These are phyloP conservation scores for Drosophila oshimai DNA, from an alignment of 1,140 invertebrate genomes.

Conservation along the genomic window DNA sequence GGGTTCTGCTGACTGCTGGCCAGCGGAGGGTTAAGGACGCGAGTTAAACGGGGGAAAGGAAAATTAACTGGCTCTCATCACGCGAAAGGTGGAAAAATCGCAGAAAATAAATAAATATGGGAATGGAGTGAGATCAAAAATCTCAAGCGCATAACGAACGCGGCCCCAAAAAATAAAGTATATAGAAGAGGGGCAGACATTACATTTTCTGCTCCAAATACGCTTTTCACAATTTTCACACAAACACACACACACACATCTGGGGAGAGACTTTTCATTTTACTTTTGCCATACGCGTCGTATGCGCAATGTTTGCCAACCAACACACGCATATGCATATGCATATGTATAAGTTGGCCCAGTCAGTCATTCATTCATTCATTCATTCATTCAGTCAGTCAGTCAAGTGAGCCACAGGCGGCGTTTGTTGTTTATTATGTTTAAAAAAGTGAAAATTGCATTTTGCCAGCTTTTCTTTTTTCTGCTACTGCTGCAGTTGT, in stretches of 20 bases:
- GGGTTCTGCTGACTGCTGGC: not conserved
- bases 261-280: slow-evolving; percentile 58
- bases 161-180: slow-evolving; percentile 6
- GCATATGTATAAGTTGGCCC: slow-evolving; percentile 25
- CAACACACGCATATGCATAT: slow-evolving; percentile 29
- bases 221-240: slow-evolving; percentile 75
- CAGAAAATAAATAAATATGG: not conserved
- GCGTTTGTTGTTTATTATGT: slow-evolving; percentile 43
- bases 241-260: slow-evolving; percentile 8
- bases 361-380: slow-evolving; percentile 43
- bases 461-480: slow-evolving; percentile 26
- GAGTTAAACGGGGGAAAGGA: too few relatives aligned
- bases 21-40: not conserved
- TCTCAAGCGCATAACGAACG: slow-evolving; percentile 35
- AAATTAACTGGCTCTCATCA: too few relatives aligned
- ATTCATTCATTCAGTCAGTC: slow-evolving; percentile 29
- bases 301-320: slow-evolving; percentile 71
- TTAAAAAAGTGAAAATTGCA: slow-evolving; percentile 77
- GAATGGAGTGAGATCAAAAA: slow-evolving; percentile 10
- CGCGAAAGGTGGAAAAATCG: slow-evolving; percentile 4
- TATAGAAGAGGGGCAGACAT: slow-evolving; percentile 44
- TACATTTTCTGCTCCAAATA: slow-evolving; percentile 79
- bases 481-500: not conserved
- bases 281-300: slow-evolving; percentile 62
- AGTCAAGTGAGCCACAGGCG: slow-evolving; percentile 47